Base-by-base conservation (phyloP, 2,888 invertebrate genomes). In the Cephus rjabovi region DNA sequence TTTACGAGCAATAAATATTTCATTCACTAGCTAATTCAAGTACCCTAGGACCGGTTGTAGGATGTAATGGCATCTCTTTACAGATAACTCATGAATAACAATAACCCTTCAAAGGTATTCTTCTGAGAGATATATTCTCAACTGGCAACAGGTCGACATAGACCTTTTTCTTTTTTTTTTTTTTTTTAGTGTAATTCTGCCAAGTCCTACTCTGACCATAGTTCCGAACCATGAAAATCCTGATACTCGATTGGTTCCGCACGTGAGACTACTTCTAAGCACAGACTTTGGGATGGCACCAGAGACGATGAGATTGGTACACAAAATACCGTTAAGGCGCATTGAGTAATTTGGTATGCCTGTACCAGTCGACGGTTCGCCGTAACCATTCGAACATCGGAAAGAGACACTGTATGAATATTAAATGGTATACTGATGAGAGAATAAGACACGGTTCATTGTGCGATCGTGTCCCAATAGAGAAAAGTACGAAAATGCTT, bases 321-420 rank as follows among this genome's bases (percentile, higher is more conserved):
- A 75, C 76, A 73, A 73, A 71, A 75, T 75, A 78, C 78, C 78
- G 78, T 77, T 77, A 77, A 40, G 30, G 31, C 37, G 69, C 75
- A 76, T 73, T 33, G 35, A 78, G 76, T 76, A 78, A 78, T 73
- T 78, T 76, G 56, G 71, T 71, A 71, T 71, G 71, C 71, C 71
- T 34, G 34, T 71, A 12, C 71, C 33, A 12, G 31, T 34, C 12
- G 34, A 31, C 33, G 31, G 34, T 31, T 34, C 71, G 31, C 31
- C 3, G 71, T 71, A 34, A 34, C 33, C 15, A 71, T 15, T 56
- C 56, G 56, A 56, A 56, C 56, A 56, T 56, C 9, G 56, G 56
- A 56, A 56, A 56, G 23, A 23, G 34, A 71, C 71, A 34, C 71
- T 71, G 31, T 71, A 6, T 12, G 31, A 71, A 71, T 71, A 34